A percentile compares a stretch with the other conserved stretches of the same genome.
Evolutionary conservation across 1,140 invertebrate species (phyloP).

Genomic region (Heliconius congener): DNA sequence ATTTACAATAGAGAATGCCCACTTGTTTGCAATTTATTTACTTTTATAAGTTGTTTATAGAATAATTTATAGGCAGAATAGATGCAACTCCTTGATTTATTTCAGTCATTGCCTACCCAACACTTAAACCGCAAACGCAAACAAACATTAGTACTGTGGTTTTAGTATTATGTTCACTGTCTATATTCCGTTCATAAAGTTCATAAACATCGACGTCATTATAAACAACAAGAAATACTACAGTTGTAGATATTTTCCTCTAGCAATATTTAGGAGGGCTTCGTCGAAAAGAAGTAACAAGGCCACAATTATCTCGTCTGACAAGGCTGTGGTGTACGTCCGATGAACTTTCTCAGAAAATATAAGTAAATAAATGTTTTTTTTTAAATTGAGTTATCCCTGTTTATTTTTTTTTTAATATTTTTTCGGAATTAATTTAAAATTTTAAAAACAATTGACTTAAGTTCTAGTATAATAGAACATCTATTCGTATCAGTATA

Average conservation of each 20-base stretch:
- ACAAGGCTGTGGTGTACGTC: constrained; percentile 26
- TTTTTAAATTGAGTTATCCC: constrained; percentile 21
- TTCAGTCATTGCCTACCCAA: constrained; percentile 29
- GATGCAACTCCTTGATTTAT: constrained; percentile 29
- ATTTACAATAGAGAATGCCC: constrained; percentile 34
- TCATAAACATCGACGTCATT: constrained; percentile 30
- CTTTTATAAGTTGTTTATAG: constrained; percentile 32
- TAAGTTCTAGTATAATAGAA: too few species aligned
- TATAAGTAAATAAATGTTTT: constrained; percentile 9
- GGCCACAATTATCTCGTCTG: constrained; percentile 28
- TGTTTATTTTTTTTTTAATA: constrained; percentile 20
- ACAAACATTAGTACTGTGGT: constrained; percentile 30
- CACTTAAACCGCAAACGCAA: constrained; percentile 29
- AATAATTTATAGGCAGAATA: constrained; percentile 28
- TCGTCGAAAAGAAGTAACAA: constrained; percentile 36
- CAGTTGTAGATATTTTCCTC: constrained; percentile 29
- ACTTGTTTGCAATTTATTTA: constrained; percentile 28
- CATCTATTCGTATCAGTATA: too few species aligned
- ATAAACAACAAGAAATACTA: constrained; percentile 26
- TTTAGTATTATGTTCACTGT: constrained; percentile 29
- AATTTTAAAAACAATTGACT: too few species aligned
- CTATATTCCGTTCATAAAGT: constrained; percentile 32
- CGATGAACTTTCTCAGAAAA: constrained; percentile 39
- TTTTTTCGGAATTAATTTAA: neutral
- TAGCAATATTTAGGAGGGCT: constrained; percentile 17